Evolutionary conservation across 2,888 invertebrate genomes (phyloP).

Genomic region (Arrhopalites spinosus): DNA sequence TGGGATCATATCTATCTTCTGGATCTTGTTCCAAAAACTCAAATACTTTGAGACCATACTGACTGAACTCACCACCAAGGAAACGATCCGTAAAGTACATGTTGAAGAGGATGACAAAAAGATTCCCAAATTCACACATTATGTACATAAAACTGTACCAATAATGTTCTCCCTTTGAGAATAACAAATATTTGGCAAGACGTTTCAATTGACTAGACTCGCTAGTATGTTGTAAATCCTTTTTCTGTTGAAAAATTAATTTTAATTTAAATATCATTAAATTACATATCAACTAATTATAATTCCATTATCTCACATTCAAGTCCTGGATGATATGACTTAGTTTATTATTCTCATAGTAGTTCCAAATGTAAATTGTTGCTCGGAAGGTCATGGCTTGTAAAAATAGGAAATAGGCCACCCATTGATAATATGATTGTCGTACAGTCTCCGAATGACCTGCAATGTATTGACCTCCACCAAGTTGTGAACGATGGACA

Average conservation of each 20-base stretch:
- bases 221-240: slow-evolving; percentile 11
- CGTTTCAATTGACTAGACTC: slow-evolving; percentile 2
- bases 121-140: slow-evolving; percentile 36
- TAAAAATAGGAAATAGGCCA: slow-evolving; percentile 44
- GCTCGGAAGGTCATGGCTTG: slow-evolving; percentile 33
- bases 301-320: slow-evolving; percentile 19
- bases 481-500: slow-evolving; percentile 18
- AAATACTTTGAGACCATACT: slow-evolving; percentile 42
- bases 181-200: slow-evolving; percentile 45
- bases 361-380: slow-evolving; percentile 24
- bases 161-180: slow-evolving; percentile 45
- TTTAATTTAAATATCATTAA: neutral
- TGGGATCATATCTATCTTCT: slow-evolving; percentile 45
- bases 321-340: slow-evolving; percentile 26
- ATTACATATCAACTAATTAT: neutral
- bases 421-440: slow-evolving; percentile 54
- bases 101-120: slow-evolving; percentile 17
- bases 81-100: slow-evolving; percentile 39
- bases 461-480: slow-evolving; percentile 47
- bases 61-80: slow-evolving; percentile 34
- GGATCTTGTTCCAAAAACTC: slow-evolving; percentile 46
- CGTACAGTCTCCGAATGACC: slow-evolving; percentile 42
- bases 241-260: slow-evolving; percentile 6
- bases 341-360: slow-evolving; percentile 23
- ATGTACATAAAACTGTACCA: slow-evolving; percentile 38